phyloP scores from a whole-genome alignment of 2,797 vertebrate species.

The Coluber constrictor region DNA sequence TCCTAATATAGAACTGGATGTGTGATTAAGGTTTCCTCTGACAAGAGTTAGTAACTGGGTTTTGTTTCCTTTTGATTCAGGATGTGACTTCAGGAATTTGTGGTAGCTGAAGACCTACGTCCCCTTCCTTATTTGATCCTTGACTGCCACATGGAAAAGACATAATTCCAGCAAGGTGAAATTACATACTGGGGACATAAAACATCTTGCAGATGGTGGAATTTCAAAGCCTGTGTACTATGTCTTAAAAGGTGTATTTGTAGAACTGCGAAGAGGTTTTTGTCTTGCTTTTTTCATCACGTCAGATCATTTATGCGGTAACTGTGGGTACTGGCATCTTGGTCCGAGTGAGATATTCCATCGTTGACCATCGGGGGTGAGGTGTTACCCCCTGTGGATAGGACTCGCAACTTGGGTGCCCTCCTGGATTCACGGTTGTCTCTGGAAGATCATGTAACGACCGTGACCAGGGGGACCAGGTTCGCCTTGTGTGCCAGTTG shows the following conservation, averaged over 20 bases:
- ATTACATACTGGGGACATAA: neutral
- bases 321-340: no score
- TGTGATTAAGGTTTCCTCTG: neutral
- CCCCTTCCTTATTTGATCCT: neutral
- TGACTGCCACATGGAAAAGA: neutral
- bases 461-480: no score
- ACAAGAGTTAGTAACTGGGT: no score
- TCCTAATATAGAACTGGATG: neutral
- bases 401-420: no score
- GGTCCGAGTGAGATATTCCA: no score
- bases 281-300: neutral
- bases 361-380: no score
- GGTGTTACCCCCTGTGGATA: no score
- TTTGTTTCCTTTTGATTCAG: neutral
- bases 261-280: neutral
- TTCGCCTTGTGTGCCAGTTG: no score
- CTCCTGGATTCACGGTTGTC: no score
- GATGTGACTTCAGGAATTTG: neutral
- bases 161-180: neutral
- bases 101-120: neutral
- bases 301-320: neutral
- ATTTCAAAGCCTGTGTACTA: neutral
- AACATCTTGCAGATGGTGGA: neutral
- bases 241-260: no score
- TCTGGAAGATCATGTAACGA: no score